phyloP scores from a whole-genome alignment of 2,797 vertebrate species.

The Tenualosa ilisha region DNA sequence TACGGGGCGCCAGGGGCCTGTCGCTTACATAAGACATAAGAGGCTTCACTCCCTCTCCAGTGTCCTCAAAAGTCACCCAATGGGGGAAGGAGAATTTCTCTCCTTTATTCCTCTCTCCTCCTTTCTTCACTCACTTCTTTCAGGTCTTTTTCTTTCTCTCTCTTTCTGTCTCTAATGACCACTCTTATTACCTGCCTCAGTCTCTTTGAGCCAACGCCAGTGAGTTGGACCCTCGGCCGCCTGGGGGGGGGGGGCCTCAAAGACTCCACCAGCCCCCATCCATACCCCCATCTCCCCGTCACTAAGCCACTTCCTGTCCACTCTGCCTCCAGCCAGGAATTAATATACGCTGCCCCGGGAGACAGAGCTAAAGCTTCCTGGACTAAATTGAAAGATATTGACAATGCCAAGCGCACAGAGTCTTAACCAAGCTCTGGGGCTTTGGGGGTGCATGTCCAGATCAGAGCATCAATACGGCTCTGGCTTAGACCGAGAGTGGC shows the following conservation, averaged over 20 bases:
- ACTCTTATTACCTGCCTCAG: constrained; percentile 31
- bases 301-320: constrained; percentile 43
- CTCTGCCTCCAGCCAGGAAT: constrained; percentile 29
- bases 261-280: neutral
- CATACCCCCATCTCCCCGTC: neutral
- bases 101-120: neutral
- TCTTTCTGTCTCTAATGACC: neutral
- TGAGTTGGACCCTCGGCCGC: neutral
- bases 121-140: neutral
- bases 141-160: constrained; percentile 36
- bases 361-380: constrained; percentile 40
- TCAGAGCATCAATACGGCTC: constrained; percentile 13
- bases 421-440: neutral
- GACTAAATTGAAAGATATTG: constrained; percentile 35
- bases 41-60: constrained; percentile 19
- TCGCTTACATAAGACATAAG: constrained; percentile 37
- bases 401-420: neutral
- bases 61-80: constrained; percentile 45
- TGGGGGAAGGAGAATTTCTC: neutral
- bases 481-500: neutral
- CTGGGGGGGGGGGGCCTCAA: constrained; percentile 26
- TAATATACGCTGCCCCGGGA: constrained; percentile 26
- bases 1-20: constrained; percentile 25
- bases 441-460: neutral
- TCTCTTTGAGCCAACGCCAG: constrained; percentile 35